Conservation (phyloP, 2,888 invertebrate species). For the Stenodema calcarata region DNA sequence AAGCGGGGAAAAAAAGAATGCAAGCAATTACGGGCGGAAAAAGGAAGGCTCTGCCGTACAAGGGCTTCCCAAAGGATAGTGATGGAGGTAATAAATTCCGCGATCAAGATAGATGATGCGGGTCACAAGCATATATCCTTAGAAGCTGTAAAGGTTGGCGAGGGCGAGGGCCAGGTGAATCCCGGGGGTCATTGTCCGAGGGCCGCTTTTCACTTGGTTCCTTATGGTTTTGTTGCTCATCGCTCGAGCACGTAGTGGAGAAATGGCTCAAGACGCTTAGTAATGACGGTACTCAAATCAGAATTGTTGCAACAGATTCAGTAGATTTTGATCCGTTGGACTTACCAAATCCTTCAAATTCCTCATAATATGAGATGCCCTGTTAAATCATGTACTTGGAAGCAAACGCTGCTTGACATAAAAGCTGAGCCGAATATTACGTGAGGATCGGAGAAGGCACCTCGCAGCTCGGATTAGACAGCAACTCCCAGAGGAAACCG, state of each 20-base stretch:
- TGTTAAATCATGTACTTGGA: too few species aligned
- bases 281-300: too few species aligned
- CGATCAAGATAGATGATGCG: not conserved
- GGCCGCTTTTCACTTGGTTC: not conserved
- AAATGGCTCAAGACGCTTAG: not conserved
- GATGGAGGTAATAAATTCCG: not conserved
- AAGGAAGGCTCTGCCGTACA: not conserved
- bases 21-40: not conserved
- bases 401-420: too few species aligned
- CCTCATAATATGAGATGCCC: too few species aligned
- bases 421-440: too few species aligned
- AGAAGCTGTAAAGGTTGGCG: not conserved
- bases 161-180: not conserved
- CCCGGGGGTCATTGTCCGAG: not conserved
- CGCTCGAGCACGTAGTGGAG: not conserved
- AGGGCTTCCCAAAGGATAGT: not conserved
- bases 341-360: too few species aligned
- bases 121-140: not conserved
- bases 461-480: too few species aligned
- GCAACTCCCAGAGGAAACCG: too few species aligned
- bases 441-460: too few species aligned
- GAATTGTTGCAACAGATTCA: too few species aligned
- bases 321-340: too few species aligned
- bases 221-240: not conserved
- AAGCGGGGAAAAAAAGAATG: not conserved